A percentile compares a stretch with the other conserved stretches of the same genome.
phyloP scores from a whole-genome alignment of 2,888 invertebrate genomes.

The Apocheima hispidaria region DNA sequence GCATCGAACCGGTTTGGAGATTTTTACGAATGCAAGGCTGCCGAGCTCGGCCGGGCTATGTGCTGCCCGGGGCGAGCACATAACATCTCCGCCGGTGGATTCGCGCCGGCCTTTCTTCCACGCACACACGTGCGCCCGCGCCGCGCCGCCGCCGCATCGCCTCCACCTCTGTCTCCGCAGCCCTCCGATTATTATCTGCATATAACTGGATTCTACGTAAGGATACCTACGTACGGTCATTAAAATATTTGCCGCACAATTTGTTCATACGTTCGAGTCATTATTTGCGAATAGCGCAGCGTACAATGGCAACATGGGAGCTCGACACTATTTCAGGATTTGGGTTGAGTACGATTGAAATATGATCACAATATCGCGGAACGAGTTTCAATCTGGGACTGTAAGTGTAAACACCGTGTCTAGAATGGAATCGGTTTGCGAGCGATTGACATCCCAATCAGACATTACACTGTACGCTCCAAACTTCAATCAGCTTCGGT shows the following conservation, averaged over 20 bases:
- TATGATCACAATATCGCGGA: constrained; percentile 54
- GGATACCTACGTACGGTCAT: constrained; percentile 67
- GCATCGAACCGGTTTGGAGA: constrained; percentile 85
- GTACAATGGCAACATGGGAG: constrained; percentile 59
- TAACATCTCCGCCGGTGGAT: constrained; percentile 79
- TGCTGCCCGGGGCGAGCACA: constrained; percentile 77
- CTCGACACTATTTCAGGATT: constrained; percentile 70
- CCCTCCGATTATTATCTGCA: constrained; percentile 72
- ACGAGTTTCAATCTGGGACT: constrained; percentile 52
- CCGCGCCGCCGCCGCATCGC: constrained; percentile 29
- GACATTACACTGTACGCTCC: constrained; percentile 45
- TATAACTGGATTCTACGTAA: constrained; percentile 76
- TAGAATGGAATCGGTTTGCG: constrained; percentile 54
- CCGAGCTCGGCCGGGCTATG: constrained; percentile 70
- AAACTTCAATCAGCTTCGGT: constrained; percentile 65
- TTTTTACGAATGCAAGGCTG: constrained; percentile 86
- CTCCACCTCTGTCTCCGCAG: constrained; percentile 22
- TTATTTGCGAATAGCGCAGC: constrained; percentile 62
- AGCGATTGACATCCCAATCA: constrained; percentile 64
- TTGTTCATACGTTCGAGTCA: constrained; percentile 60
- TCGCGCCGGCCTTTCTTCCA: constrained; percentile 80
- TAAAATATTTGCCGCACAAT: constrained; percentile 73
- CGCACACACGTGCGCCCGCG: constrained; percentile 56
- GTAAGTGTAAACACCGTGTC: constrained; percentile 66
- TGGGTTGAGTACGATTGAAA: constrained; percentile 62